Conservation (phyloP, 2,888 invertebrate species). For the Pecten maximus region DNA sequence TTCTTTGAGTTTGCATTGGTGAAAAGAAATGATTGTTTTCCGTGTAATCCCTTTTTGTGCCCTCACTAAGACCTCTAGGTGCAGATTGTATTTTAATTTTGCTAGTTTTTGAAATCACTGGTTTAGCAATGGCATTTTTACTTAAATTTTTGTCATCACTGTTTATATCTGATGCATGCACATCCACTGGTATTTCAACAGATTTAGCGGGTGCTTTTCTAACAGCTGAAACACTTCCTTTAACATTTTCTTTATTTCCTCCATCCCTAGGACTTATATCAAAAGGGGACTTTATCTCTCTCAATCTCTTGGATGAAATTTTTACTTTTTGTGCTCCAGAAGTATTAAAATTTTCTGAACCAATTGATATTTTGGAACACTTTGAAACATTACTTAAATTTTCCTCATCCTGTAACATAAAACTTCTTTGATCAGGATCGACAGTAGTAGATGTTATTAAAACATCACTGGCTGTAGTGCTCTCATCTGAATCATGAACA, state of each 20-base stretch:
- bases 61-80: constrained; percentile 6
- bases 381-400: constrained; percentile 62
- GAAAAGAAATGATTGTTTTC: not conserved
- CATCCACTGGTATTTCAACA: not conserved
- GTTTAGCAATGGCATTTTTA: constrained; percentile 1
- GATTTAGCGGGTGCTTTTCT: not conserved
- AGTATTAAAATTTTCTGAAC: constrained; percentile 70
- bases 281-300: constrained; percentile 73
- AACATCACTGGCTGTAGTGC: constrained; percentile 73
- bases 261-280: constrained; percentile 59
- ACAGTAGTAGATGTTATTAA: constrained; percentile 67
- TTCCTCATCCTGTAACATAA: constrained; percentile 44
- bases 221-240: not conserved
- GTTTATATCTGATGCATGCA: not conserved
- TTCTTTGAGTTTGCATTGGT: constrained; percentile 21
- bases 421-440: constrained; percentile 59
- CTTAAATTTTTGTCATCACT: constrained; percentile 10
- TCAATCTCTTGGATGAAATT: constrained; percentile 71
- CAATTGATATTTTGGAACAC: constrained; percentile 62
- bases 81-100: not conserved
- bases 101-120: constrained; percentile 20
- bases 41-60: not conserved
- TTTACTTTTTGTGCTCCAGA: constrained; percentile 72
- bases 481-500: constrained; percentile 65
- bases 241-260: constrained; percentile 50